Evolutionary conservation across 2,113 vertebrate genomes (phyloP), one percentile per base, ranked within the genome.

Genomic region (Procavia capensis): DNA sequence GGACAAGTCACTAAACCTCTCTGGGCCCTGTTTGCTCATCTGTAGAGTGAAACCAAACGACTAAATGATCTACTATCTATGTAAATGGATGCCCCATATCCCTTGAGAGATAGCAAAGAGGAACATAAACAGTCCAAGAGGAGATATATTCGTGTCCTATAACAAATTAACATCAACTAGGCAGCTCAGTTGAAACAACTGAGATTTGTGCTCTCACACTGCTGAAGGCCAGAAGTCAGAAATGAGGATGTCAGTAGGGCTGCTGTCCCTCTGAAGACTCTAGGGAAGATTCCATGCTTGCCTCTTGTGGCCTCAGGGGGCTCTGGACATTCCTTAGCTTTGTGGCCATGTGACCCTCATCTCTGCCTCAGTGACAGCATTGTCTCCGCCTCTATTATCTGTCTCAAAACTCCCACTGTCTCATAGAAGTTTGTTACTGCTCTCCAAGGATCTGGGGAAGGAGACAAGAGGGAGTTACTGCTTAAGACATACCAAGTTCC

Each of bases 1-100:
- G 76, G 63, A 24, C 68, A 79, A 94, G 80, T 45, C 9, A 34
- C 57, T 16, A 88, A n/a, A 82, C 90, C 47, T 96, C 85, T 82
- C 74, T 31, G 83, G 74, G 78, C n/a, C 57, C 93, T 80, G 57
- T 36, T 59, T 54, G 70, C 31, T 47, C 74, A 68, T 36, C 80
- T 93, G 4, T 54, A 47, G 63, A 41, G 20, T 11, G 43, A 57
- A 93, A 50, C 45, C 34, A 54, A 66, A 95, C 36, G 29, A 50
- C 4, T 29, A 66, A 47, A 59, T 74, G 22, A 61, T 3, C 39
- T 50, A 79, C 16, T 5, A 86, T 36, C 31, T 45, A 76, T 41
- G 75, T 16, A 29, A n/a, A 64, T 1, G 66, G 17, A 36, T 43
- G 9, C 13, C 36, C 24, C 24, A 16, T 10, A 54, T 34, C n/a